Evolutionary conservation across 2,113 vertebrate species (phyloP), one percentile per base, ranked within the genome.

Genomic region (Notothenia rossii): DNA sequence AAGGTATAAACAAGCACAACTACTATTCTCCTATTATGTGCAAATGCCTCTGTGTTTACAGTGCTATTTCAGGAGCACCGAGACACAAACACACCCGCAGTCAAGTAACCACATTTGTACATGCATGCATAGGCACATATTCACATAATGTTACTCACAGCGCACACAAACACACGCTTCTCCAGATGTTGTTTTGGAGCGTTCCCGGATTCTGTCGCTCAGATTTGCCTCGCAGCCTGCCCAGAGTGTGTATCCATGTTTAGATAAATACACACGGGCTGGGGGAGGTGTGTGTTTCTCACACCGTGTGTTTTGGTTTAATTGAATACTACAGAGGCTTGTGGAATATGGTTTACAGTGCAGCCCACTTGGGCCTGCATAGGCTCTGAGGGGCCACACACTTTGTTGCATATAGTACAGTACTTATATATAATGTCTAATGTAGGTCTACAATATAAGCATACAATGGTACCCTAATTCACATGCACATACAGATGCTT

Each of bases 161-260:
- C 29, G 29, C 60, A 25, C 51, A 56, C 63, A 54, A 1, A 63
- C 60, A 49, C 53, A 49, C 0, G 1, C 60, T n/a, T 63, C 46
- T 61, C 85, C 90, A 90, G 87, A 90, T 88, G 90, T 90, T 90
- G 84, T 86, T 84, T 82, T 84, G 84, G 83, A 86, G 72, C 49
- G 29, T 46, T 85, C 56, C 70, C 75, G 75, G 79, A 36, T 66
- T 80, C 62, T 68, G 70, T 73, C 63, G 40, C 85, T 76, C 64
- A 59, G 48, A 25, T 70, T 50, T 51, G 60, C 73, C 79, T 81
- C 5, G 20, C 73, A 88, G 76, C 74, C 71, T 18, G 64, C 78
- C 60, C 63, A 36, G 70, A 77, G 68, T 85, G 78, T 86, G 85
- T 81, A 55, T 80, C 68, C 72, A 82, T 84, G 86, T 91, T 90